A percentile compares a stretch with the other conserved stretches of the same genome.
phyloP scores from a whole-genome alignment of 2,113 vertebrate genomes.

The Coptodon bakossiorum region DNA sequence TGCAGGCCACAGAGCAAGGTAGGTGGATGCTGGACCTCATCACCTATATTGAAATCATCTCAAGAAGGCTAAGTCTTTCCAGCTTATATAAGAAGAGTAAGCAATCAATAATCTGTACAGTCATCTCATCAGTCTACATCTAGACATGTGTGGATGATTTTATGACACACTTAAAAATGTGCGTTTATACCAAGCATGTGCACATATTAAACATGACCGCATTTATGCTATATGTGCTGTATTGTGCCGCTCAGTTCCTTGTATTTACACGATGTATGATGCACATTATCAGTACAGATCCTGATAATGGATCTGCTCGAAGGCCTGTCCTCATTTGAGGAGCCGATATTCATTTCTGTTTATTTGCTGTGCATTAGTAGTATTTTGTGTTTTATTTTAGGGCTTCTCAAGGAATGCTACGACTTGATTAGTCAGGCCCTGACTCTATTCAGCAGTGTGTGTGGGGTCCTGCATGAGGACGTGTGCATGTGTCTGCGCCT shows the following conservation, averaged over 20 bases:
- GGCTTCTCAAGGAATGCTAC: conserved; percentile 85
- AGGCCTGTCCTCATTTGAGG: not conserved
- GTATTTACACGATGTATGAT: not conserved
- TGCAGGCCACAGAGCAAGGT: not conserved
- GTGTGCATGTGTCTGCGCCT: conserved; percentile 87
- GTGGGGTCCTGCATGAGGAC: conserved; percentile 90
- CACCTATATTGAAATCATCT: not conserved
- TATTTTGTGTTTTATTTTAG: conserved; percentile 53
- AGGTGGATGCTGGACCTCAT: not conserved
- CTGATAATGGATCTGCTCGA: not conserved
- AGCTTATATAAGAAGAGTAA: not conserved
- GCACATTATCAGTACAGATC: not conserved
- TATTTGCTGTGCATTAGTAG: not conserved
- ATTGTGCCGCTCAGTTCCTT: not conserved
- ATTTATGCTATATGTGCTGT: not conserved
- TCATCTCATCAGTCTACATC: not conserved
- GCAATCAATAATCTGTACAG: not conserved
- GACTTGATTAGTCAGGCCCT: conserved; percentile 87
- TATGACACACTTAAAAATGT: not conserved
- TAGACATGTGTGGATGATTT: not conserved
- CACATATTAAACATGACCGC: not conserved
- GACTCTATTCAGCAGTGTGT: conserved; percentile 90
- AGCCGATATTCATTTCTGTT: not conserved
- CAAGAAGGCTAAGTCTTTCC: not conserved
- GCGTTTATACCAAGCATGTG: not conserved